phyloP scores from a whole-genome alignment of 2,888 invertebrate species.

The Hyalella azteca region DNA sequence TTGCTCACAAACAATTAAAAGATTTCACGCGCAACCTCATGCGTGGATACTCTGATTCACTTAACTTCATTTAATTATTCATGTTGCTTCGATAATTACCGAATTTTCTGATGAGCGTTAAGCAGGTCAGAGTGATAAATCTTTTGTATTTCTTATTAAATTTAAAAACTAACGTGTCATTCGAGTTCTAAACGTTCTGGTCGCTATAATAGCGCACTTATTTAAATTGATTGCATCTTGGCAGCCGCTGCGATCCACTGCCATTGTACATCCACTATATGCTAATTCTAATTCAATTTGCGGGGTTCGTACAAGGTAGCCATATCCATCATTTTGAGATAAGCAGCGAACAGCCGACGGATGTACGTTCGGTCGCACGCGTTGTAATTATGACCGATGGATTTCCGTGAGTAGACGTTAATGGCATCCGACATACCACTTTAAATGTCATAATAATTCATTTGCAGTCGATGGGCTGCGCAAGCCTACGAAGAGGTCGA shows the following conservation, averaged over 20 bases:
- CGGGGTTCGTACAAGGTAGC: neutral
- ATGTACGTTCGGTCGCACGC: neutral
- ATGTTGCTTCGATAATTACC: too few species aligned
- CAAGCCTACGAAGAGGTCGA: neutral
- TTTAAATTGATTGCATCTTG: neutral
- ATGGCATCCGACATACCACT: constrained; percentile 6
- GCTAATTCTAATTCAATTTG: neutral
- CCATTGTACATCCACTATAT: too few species aligned
- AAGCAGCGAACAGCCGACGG: neutral
- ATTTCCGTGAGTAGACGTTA: neutral
- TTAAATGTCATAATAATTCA: constrained; percentile 22
- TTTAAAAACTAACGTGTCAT: too few species aligned
- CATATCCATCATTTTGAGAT: neutral
- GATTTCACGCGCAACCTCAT: too few species aligned
- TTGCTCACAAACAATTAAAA: too few species aligned
- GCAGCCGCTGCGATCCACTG: neutral
- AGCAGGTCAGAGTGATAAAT: too few species aligned
- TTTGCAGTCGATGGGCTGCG: neutral
- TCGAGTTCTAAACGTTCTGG: too few species aligned
- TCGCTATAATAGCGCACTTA: too few species aligned
- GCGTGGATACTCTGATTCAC: too few species aligned
- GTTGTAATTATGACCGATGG: neutral
- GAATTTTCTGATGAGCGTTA: too few species aligned
- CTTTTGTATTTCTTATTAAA: too few species aligned
- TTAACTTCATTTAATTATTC: too few species aligned